Base-by-base conservation (phyloP, 2,797 vertebrate genomes). In the Microctenopoma steveboyesi region DNA sequence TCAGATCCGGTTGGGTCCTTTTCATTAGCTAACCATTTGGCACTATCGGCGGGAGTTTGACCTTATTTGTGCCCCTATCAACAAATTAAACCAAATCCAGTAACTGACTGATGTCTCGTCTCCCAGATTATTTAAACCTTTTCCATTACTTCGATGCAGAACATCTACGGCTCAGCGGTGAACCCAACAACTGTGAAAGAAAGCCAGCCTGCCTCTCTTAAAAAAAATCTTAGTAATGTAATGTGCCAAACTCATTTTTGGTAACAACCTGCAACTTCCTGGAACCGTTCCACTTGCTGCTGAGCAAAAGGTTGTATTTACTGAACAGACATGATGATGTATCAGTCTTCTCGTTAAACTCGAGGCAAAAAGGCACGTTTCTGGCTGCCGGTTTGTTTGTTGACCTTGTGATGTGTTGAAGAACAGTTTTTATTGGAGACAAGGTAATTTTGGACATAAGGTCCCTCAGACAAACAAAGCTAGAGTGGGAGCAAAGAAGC, bases 81-180 rank as follows among this genome's bases (percentile, higher is more conserved):
- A 47, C 57, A n/a, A 1, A 72, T 25, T 63, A 59, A 70, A 15
- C 63, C 74, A 45, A 14, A 16, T 71, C 28, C 50, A 73, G 27
- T 42, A 67, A 63, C 46, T 73, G 27, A 28, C 1, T 27, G 15
- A 77, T 79, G 60, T 65, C 27, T 42, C n/a, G 35, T 40, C 1
- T 35, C 33, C 7, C 33, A 35, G 33, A 40, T 40, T 13, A 2
- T 40, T 40, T 3, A 1, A 15, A 58, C n/a, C 4, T 40, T 62
- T 42, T 72, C 5, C 22, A 33, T 57, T 1, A 0, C 13, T 33
- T 22, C 22, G 22, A 22, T 22, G 22, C 22, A 22, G 22, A 22
- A 22, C 22, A 22, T 22, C 22, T 22, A 35, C 30, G 1, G 7
- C 33, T 8, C 33, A 35, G 7, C 33, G 7, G 7, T 35, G 7